A percentile compares a stretch with the other conserved stretches of the same genome.
phyloP scores from a whole-genome alignment of 2,113 vertebrate species.

The Corapipo altera region DNA sequence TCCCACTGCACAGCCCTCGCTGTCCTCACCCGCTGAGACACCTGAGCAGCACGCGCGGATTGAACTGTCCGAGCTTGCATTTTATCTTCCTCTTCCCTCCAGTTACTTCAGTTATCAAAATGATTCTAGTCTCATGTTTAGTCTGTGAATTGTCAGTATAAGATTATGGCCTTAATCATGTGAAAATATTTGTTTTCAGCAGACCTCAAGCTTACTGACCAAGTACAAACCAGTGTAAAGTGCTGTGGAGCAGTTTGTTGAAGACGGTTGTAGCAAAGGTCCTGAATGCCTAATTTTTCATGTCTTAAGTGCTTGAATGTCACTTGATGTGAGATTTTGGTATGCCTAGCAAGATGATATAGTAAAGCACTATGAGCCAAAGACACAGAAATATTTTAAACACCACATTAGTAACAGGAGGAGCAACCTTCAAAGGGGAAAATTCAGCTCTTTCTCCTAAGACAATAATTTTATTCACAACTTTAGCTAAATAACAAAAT shows the following conservation, averaged over 20 bases:
- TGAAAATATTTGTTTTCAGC: conserved; percentile 16
- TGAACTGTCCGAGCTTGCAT: background rate
- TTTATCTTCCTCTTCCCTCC: background rate
- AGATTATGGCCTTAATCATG: conserved; percentile 44
- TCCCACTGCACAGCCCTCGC: background rate
- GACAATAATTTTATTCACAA: background rate
- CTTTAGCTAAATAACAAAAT: background rate
- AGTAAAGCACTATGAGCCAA: conserved; percentile 45
- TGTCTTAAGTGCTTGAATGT: conserved; percentile 43
- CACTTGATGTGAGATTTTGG: background rate
- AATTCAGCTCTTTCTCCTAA: background rate
- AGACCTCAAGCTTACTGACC: conserved; percentile 27
- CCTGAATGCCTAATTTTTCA: background rate
- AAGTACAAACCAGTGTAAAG: background rate
- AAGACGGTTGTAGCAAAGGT: background rate
- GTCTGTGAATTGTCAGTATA: conserved; percentile 28
- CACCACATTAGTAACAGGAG: background rate
- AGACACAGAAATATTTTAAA: background rate
- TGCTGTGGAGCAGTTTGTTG: background rate
- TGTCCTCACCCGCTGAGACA: background rate
- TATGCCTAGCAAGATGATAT: background rate
- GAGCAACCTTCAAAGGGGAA: background rate
- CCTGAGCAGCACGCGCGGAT: conserved; percentile 23
- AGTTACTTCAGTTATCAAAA: background rate
- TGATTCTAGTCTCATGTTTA: background rate